Conservation (phyloP, 2,888 invertebrate genomes). For the Drosophila diplacantha region DNA sequence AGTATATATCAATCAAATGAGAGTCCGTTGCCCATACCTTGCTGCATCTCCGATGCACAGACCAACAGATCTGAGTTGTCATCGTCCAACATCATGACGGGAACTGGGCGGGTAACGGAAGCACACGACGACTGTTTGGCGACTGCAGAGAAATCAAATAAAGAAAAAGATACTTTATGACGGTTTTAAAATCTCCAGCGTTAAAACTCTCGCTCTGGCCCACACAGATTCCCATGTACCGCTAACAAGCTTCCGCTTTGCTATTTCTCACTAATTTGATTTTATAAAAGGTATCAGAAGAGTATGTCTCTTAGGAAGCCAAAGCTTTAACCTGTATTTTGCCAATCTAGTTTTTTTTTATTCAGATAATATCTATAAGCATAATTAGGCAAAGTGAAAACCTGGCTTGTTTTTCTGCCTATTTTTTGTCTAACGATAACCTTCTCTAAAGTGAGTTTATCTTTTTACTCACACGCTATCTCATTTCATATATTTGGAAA, state of each 20-base stretch:
- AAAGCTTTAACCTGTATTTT: neutral
- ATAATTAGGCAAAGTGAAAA: neutral
- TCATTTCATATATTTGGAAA: neutral
- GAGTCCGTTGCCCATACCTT: conserved; percentile 61
- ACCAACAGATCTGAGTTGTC: conserved; percentile 77
- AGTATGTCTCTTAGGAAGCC: neutral
- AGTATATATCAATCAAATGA: conserved; percentile 1
- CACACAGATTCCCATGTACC: conserved; percentile 17
- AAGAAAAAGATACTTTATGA: conserved; percentile 11
- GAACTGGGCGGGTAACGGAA: conserved; percentile 10
- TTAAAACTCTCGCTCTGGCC: conserved; percentile 19
- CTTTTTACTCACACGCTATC: neutral
- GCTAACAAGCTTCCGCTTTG: conserved; percentile 25
- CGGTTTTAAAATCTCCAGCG: conserved; percentile 3
- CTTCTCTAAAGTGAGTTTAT: neutral
- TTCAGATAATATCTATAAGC: neutral
- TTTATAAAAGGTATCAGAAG: neutral
- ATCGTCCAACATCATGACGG: conserved; percentile 74
- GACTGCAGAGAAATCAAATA: conserved; percentile 23
- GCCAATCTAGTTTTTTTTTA: neutral
- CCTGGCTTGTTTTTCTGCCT: too few relatives aligned
- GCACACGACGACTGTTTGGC: conserved; percentile 31
- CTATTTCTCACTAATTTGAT: neutral
- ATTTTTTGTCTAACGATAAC: neutral
- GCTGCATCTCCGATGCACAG: conserved; percentile 77